Conservation (phyloP, 2,888 invertebrate species). For the Agonopterix subpropinquella region DNA sequence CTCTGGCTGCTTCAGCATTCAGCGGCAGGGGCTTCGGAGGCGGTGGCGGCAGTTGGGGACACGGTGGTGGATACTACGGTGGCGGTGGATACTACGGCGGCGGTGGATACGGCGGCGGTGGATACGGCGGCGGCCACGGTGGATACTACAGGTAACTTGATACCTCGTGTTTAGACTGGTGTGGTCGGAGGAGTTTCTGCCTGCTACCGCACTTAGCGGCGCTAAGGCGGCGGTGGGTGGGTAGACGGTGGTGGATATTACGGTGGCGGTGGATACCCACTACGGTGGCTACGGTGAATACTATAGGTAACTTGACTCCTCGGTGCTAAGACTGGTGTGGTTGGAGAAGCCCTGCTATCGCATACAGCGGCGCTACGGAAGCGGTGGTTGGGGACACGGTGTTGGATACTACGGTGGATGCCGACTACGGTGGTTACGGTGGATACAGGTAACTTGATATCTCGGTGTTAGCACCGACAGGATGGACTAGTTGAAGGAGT, state of each 20-base stretch:
- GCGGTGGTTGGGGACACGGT: background rate
- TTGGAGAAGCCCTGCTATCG: background rate
- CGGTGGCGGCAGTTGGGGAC: constrained; percentile 4
- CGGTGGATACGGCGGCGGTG: constrained; percentile 10
- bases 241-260: background rate
- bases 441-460: background rate
- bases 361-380: background rate
- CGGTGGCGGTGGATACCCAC: no score
- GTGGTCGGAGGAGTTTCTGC: no score
- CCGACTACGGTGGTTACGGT: background rate
- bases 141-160: constrained; percentile 6
- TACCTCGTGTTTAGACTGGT: background rate
- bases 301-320: background rate
- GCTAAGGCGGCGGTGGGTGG: background rate
- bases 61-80: constrained; percentile 15
- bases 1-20: constrained; percentile 28
- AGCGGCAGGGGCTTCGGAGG: constrained; percentile 32
- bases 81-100: constrained; percentile 16
- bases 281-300: no score
- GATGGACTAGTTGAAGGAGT: no score
- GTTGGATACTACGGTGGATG: no score
- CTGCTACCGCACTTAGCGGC: background rate
- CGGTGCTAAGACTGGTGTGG: background rate
- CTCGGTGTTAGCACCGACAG: no score
- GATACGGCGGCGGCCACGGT: constrained; percentile 14